Evolutionary conservation across 2,113 vertebrate genomes (phyloP), one percentile per base, ranked within the genome.

Genomic region (Petrocephalus microphthalmus): DNA sequence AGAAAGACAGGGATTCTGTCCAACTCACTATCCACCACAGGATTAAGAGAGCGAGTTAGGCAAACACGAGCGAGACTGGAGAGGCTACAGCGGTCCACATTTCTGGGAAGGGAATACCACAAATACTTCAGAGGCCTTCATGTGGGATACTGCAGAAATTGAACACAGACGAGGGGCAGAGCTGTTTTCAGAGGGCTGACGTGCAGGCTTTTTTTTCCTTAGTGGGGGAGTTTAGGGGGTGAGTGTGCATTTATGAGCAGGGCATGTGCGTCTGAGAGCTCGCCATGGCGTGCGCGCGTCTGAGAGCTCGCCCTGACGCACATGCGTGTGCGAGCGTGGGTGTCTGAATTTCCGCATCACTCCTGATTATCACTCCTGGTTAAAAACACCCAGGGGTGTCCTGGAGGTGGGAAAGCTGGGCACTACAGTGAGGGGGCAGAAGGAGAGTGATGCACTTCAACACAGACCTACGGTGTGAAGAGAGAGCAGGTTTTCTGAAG

Each of bases 61-160:
- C 45, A 85, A 74, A 85, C 56, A 10, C 51, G 13, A n/a, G 20
- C 1, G 37, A 84, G 15, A 49, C 47, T 74, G 53, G 74, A 89
- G 71, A 88, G 37, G 33, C 17, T 52, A n/a, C 89, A 84, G 54
- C 25, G 74, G 81, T 29, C 37, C 47, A 53, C 85, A 87, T 87
- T 92, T 91, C 91, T 89, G 88, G 90, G 91, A 93, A 92, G 22
- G 67, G 84, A 88, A 91, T 90, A 86, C 90, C 91, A 87, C 84
- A 88, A 89, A 92, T 90, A 86, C 78, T 88, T 91, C 83, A 90
- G 81, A 84, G 88, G 88, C 84, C 71, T 89, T 90, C 88, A 89
- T 90, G 90, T 74, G 54, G 87, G 89, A 90, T 89, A 86, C 89
- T 84, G 83, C 84, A 64, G 87, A 86, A 90, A 89, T 88, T 82